Conservation (phyloP, 2,113 vertebrate species). For the Pollachius pollachius region DNA sequence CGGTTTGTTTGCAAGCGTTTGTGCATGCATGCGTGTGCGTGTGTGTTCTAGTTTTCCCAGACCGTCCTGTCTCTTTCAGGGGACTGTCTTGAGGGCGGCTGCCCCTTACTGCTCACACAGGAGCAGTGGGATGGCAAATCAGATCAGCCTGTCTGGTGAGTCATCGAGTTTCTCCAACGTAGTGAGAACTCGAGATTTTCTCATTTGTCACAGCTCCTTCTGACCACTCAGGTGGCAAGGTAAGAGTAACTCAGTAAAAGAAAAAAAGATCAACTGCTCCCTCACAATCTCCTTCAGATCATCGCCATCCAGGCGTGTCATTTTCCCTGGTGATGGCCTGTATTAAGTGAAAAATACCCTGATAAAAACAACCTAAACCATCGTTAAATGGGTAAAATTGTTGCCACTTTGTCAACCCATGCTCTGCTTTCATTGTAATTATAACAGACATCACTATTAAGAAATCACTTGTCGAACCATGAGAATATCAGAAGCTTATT, state of each 20-base stretch:
- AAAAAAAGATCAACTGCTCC: neutral
- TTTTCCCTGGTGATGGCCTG: neutral
- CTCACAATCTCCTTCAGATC: neutral
- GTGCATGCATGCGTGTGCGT: too few relatives aligned
- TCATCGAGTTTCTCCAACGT: neutral
- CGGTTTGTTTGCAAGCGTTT: too few relatives aligned
- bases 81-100: too few relatives aligned
- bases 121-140: neutral
- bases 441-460: too few relatives aligned
- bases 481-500: too few relatives aligned
- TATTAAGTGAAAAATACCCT: neutral
- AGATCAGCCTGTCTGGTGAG: neutral
- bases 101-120: too few relatives aligned
- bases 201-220: neutral
- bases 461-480: too few relatives aligned
- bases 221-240: neutral
- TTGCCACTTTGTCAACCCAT: neutral
- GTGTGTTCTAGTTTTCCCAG: too few relatives aligned
- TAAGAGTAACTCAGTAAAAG: neutral
- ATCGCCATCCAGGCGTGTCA: neutral
- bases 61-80: too few relatives aligned
- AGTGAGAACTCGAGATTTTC: neutral
- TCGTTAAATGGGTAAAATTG: neutral
- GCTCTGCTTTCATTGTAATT: too few relatives aligned
- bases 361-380: neutral